phyloP scores from a whole-genome alignment of 2,797 vertebrate genomes.

The Menidia menidia region DNA sequence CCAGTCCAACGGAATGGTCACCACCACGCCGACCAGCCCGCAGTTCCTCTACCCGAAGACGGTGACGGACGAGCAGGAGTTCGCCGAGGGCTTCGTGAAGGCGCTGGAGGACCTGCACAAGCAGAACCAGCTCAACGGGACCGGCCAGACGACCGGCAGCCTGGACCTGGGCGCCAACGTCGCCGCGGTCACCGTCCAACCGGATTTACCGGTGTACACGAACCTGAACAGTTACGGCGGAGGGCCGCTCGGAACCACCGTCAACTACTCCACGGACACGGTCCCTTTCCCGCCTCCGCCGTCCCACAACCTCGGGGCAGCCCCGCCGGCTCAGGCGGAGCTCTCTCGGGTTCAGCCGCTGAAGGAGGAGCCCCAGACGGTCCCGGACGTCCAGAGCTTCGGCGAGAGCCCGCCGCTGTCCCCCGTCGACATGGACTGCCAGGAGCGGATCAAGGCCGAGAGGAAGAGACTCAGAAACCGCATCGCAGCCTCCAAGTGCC shows the following conservation, averaged over 20 bases:
- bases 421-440: constrained; percentile 94
- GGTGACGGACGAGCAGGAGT: constrained; percentile 94
- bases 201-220: constrained; percentile 90
- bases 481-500: constrained; percentile 96
- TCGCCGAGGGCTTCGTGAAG: constrained; percentile 96
- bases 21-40: constrained; percentile 87
- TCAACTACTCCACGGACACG: constrained; percentile 87
- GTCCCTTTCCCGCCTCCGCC: constrained; percentile 84
- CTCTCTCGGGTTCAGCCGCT: constrained; percentile 80
- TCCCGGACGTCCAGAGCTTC: constrained; percentile 92
- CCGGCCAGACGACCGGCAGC: constrained; percentile 43
- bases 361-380: constrained; percentile 96
- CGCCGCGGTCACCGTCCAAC: constrained; percentile 66
- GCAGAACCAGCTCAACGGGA: constrained; percentile 89
- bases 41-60: constrained; percentile 90
- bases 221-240: constrained; percentile 89
- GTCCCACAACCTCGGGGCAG: constrained; percentile 59
- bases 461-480: constrained; percentile 94
- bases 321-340: constrained; percentile 71
- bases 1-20: constrained; percentile 96
- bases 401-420: constrained; percentile 93
- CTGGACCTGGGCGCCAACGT: constrained; percentile 76
- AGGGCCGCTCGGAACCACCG: constrained; percentile 78
- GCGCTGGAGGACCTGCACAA: constrained; percentile 96
- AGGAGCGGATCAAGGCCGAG: constrained; percentile 95